Evolutionary conservation across 2,113 vertebrate genomes (phyloP), one percentile per base, ranked within the genome.

Genomic region (Burhinus bistriatus): DNA sequence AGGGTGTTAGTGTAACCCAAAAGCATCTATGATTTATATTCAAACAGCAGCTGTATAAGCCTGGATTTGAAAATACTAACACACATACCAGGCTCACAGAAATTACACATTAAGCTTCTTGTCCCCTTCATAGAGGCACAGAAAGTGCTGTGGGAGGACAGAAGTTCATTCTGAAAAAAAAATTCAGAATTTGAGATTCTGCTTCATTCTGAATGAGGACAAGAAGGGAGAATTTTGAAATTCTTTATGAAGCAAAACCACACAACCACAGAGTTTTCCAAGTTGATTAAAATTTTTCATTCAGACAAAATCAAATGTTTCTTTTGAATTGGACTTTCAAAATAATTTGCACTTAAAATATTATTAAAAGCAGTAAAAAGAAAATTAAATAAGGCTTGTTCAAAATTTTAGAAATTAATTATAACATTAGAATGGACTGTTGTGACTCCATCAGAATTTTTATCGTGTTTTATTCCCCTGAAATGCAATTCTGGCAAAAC

Each of bases 1-100:
- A 95, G 93, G 62, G 51, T 86, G 78, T 93, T 91, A 86, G 78
- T 70, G 32, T 73, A 95, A 88, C 89, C 87, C 78, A 59, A 95
- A 96, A 93, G 59, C 84, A 73, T 85, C 69, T 75, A 13, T 86
- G 58, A 96, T 95, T 96, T 96, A 71, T 90, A 75, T 73, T 78
- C 76, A 71, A 81, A 68, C 47, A 86, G 86, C 92, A 94, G 83
- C 92, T 94, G 82, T 65, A 54, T 40, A 77, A 93, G 94, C 54
- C 84, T 91, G 81, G 29, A 85, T 95, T 94, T 94, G 84, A 90
- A 89, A 93, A 70, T 70, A 34, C 58, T 70, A 45, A 80, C 32
- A 51, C 65, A 57, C 27, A 65, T n/a, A 27, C 52, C 62, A 87
- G 49, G 75, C 68, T 90, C 30, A 38, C 66, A 85, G 49, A 77